Evolutionary conservation across 2,888 invertebrate genomes (phyloP), one percentile per base, ranked within the genome.

Genomic region (Machimus rusticus): DNA sequence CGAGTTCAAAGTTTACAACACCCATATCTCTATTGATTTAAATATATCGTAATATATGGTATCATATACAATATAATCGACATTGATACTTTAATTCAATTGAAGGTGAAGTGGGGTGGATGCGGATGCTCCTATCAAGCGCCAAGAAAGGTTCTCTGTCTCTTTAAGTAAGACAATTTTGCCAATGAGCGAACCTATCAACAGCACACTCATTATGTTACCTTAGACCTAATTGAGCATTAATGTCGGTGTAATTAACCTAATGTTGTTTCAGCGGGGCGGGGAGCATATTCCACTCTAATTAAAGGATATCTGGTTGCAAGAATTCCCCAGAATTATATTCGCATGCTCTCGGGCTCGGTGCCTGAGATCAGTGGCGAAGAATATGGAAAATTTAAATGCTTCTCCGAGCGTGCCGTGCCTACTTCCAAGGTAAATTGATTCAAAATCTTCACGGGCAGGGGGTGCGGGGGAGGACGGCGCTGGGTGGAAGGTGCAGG

Each of bases 301-400:
- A 76, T 76, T 76, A 76, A 76, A 76, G 76, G 76, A 76, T 76
- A 76, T 76, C 76, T 76, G 76, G 66, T 39, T 76, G 76, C 76
- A 39, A 66, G 76, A 8, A 76, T 16, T 39, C n/a, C 76, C 6
- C 76, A n/a, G 28, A 14, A 76, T 76, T 76, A 76, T 76, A 34
- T 34, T n/a, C 39, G 19, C 23, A 9, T 66, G 23, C 14, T 66
- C 5, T 23, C 66, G 23, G 23, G 28, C 28, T 23, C 51, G n/a
- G n/a, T 19, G 51, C 51, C 23, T 66, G 23, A 66, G 19, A 66
- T 66, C 66, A 66, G 12, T 66, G 66, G 14, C 12, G 66, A 66
- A 66, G 66, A 66, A 66, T 28, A 66, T 66, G 28, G 66, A 66
- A 66, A 66, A 66, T 23, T 66, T 66, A 66, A 66, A 66, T n/a